phyloP scores from a whole-genome alignment of 2,888 invertebrate species.

The Psococerastis gibbosa region DNA sequence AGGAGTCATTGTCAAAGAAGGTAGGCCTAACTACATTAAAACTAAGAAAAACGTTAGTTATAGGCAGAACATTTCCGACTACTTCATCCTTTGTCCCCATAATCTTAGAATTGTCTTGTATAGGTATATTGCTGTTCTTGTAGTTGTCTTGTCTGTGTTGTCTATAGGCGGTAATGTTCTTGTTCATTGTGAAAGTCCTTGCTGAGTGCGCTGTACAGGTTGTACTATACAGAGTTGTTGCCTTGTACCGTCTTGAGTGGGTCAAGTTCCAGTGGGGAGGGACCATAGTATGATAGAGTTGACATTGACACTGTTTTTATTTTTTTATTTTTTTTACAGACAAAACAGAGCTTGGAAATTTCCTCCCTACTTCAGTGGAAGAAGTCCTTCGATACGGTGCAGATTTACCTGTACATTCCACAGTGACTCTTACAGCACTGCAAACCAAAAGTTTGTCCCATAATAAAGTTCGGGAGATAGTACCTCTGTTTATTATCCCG shows the following conservation, averaged over 20 bases:
- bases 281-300: no score
- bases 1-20: constrained; percentile 1
- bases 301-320: neutral
- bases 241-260: neutral
- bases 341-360: neutral
- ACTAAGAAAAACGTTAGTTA: no score
- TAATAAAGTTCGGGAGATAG: neutral
- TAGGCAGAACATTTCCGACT: no score
- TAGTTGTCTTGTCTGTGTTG: no score
- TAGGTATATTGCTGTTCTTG: no score
- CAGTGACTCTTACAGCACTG: neutral
- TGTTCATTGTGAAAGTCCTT: no score
- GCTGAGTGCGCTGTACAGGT: neutral
- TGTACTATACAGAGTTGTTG: neutral
- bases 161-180: no score
- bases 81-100: no score
- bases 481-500: constrained; percentile 3
- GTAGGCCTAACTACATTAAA: constrained; percentile 9
- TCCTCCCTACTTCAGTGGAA: neutral
- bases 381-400: neutral
- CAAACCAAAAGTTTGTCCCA: neutral
- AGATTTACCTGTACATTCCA: neutral
- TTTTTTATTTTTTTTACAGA: neutral
- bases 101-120: no score
- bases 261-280: no score